Base-by-base conservation (phyloP, 2,113 vertebrate species). In the Poecilia latipinna region DNA sequence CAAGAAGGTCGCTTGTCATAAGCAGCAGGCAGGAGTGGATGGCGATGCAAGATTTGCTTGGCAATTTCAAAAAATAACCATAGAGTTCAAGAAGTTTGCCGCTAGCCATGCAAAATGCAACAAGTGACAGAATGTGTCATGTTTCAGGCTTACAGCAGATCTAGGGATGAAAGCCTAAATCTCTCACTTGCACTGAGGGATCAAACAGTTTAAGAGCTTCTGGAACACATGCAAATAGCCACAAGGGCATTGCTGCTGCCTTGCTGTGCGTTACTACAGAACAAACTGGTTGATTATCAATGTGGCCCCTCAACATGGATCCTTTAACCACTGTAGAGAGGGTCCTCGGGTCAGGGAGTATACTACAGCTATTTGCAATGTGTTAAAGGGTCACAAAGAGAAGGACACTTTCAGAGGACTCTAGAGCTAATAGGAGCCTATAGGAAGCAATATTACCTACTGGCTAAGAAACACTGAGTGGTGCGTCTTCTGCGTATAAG, bases 131-230 rank as follows among this genome's bases (percentile, higher is more conserved):
- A 19, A 24, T 75, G 70, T 54, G 42, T 65, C 28, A 69, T 54
- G 26, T 72, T 72, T 74, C 70, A 48, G 76, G 75, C 77, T 68
- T 26, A 74, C 48, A 12, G 71, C 65, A 71, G 61, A 85, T 84
- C 84, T 69, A 64, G 80, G 84, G 82, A 87, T 87, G 77, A 87
- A 54, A 65, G 61, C 19, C 42, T 77, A 74, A 86, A 87, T 80
- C 85, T 87, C 70, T 84, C 65, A 61, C 82, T 89, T 88, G 78
- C 86, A 76, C 80, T 65, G 76, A 24, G 65, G 88, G 86, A 86
- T 86, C 63, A 78, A 83, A 72, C 68, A 82, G n/a, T 84, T 86
- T 80, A 80, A 70, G 39, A 81, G 82, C 77, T 84, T 54, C 67
- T 78, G 74, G 82, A 80, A 60, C 85, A 77, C 66, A 89, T 82